Conservation (phyloP, 1,140 invertebrate genomes). For the Fragariocoptes setiger region DNA sequence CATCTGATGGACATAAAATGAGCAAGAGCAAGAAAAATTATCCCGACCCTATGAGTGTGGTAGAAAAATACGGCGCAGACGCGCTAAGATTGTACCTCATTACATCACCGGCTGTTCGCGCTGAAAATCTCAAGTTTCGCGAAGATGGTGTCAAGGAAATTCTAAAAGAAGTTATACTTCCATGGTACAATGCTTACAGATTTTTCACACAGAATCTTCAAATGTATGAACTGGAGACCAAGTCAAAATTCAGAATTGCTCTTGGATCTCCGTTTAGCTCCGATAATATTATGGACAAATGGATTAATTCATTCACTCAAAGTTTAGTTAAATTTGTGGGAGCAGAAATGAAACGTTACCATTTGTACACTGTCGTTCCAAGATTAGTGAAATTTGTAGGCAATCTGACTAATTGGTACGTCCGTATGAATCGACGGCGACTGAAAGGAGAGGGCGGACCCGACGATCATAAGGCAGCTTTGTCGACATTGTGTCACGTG, state of each 20-base stretch:
- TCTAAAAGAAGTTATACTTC: constrained; percentile 86
- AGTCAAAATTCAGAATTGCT: constrained; percentile 5
- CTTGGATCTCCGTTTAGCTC: constrained; percentile 12
- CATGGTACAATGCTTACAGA: constrained; percentile 94
- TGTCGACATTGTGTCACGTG: constrained; percentile 61
- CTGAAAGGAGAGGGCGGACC: constrained; percentile 45
- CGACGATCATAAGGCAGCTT: constrained; percentile 43
- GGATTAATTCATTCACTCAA: constrained; percentile 89
- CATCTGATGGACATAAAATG: constrained; percentile 94
- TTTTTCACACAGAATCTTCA: constrained; percentile 77
- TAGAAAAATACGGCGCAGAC: constrained; percentile 83
- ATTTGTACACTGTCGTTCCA: constrained; percentile 78
- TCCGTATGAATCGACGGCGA: constrained; percentile 72
- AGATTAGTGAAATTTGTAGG: constrained; percentile 79
- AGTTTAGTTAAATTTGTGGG: constrained; percentile 56
- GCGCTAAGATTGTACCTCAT: constrained; percentile 78
- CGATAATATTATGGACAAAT: constrained; percentile 73
- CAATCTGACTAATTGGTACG: constrained; percentile 93
- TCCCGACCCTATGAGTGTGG: constrained; percentile 69
- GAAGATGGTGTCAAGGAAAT: constrained; percentile 86
- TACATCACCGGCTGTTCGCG: constrained; percentile 87
- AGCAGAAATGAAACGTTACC: constrained; percentile 64
- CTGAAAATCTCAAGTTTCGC: constrained; percentile 80
- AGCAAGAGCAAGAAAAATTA: constrained; percentile 97
- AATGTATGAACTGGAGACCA: constrained; percentile 33